phyloP scores from a whole-genome alignment of 1,140 invertebrate species.

The Lithobius niger region DNA sequence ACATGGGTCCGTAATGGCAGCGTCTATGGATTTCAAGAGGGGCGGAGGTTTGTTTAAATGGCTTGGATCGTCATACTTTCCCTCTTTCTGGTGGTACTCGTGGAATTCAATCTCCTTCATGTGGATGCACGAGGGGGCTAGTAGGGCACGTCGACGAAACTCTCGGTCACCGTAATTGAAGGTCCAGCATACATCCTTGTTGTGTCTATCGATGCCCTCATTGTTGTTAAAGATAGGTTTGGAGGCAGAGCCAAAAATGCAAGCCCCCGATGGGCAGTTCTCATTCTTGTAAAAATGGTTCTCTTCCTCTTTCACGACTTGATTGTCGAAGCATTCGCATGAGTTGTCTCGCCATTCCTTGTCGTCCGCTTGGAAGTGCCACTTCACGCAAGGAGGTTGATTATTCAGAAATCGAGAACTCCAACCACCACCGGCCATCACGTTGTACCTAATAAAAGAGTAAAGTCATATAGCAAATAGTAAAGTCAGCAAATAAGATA shows the following conservation, averaged over 20 bases:
- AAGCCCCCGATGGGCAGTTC: neutral
- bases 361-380: no score
- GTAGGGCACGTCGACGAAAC: neutral
- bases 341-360: no score
- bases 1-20: neutral
- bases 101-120: neutral
- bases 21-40: neutral
- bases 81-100: neutral
- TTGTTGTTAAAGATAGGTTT: neutral
- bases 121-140: neutral
- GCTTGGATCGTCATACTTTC: no score
- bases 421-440: no score
- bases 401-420: no score
- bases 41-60: neutral
- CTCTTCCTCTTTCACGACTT: no score
- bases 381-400: no score
- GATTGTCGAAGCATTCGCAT: no score
- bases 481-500: no score
- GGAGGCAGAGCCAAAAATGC: neutral
- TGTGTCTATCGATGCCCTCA: neutral
- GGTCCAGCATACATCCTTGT: neutral
- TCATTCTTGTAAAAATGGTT: neutral
- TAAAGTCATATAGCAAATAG: no score
- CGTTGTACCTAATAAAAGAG: no score
- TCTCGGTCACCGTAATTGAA: neutral